These are phyloP conservation scores for Agrotis puta DNA, from an alignment of 2,888 invertebrate species.

Conservation along the genomic window DNA sequence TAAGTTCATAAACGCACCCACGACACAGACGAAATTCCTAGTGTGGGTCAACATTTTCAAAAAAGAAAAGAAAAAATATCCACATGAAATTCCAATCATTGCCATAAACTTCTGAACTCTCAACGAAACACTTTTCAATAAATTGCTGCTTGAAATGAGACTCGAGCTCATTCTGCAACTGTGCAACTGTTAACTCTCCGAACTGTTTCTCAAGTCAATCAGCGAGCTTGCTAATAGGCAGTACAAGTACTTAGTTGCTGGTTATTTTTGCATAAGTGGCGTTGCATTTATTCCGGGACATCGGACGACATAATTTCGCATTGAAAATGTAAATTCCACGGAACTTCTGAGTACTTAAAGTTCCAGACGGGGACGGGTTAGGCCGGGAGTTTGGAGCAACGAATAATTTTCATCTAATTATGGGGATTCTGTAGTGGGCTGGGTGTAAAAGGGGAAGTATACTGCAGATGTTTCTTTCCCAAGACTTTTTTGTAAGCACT, in stretches of 20 bases:
- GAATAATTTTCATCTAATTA: slow-evolving; percentile 36
- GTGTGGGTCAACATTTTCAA: too few species aligned
- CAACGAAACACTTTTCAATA: slow-evolving; percentile 46
- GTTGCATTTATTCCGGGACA: slow-evolving; percentile 68
- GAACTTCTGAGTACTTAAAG: slow-evolving; percentile 70
- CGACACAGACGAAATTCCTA: too few species aligned
- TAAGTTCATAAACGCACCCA: too few species aligned
- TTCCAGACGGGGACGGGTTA: slow-evolving; percentile 54
- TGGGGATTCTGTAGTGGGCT: slow-evolving; percentile 20
- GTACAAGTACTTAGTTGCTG: slow-evolving; percentile 65
- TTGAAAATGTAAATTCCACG: slow-evolving; percentile 76
- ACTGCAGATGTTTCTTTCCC: slow-evolving; percentile 19
- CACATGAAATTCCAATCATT: neutral
- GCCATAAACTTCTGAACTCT: neutral
- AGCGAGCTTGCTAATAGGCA: slow-evolving; percentile 56
- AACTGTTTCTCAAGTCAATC: slow-evolving; percentile 71
- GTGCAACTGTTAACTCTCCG: slow-evolving; percentile 33
- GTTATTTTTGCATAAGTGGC: slow-evolving; percentile 76
- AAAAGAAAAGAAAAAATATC: neutral
- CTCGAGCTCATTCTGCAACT: slow-evolving; percentile 10
- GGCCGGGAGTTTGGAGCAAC: slow-evolving; percentile 44
- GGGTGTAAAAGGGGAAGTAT: too few species aligned
- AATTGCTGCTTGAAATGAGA: slow-evolving; percentile 32
- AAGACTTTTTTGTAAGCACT: neutral
- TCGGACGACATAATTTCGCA: slow-evolving; percentile 75